phyloP scores from a whole-genome alignment of 1,140 invertebrate genomes.

The Solenopsis invicta region DNA sequence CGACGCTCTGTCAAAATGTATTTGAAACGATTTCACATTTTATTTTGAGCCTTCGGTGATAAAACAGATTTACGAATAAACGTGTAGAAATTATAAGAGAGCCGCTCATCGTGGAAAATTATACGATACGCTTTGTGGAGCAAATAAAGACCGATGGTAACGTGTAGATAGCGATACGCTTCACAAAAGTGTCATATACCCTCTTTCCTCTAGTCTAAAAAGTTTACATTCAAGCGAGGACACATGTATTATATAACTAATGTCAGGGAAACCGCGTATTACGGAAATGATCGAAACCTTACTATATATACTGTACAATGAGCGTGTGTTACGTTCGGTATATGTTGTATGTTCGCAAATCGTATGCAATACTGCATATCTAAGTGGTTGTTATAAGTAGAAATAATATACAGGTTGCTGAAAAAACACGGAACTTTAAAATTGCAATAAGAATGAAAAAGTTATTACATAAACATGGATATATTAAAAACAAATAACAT shows the following conservation, averaged over 20 bases:
- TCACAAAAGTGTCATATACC: conserved; percentile 8
- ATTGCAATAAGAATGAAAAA: background rate
- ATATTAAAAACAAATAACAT: background rate
- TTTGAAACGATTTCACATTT: background rate
- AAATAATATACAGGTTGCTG: background rate
- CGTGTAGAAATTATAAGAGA: conserved; percentile 9
- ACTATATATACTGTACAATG: background rate
- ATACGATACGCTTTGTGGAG: conserved; percentile 22
- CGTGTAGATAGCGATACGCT: conserved; percentile 33
- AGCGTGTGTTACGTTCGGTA: conserved; percentile 1
- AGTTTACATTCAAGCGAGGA: conserved; percentile 26
- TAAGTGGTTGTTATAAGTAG: background rate
- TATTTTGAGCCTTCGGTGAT: background rate
- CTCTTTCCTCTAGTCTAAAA: conserved; percentile 36
- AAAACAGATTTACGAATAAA: background rate
- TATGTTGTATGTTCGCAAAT: background rate
- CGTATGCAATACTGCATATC: background rate
- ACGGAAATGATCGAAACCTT: conserved; percentile 5
- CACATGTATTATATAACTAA: conserved; percentile 25
- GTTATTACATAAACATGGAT: background rate
- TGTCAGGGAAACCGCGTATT: conserved; percentile 32
- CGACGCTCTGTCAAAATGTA: background rate
- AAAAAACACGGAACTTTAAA: background rate
- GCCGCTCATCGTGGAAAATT: conserved; percentile 18
- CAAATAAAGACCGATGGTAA: conserved; percentile 6